A percentile compares a stretch with the other conserved stretches of the same genome.
phyloP scores from a whole-genome alignment of 2,797 vertebrate genomes.

The Pseudocheirus occidentalis region DNA sequence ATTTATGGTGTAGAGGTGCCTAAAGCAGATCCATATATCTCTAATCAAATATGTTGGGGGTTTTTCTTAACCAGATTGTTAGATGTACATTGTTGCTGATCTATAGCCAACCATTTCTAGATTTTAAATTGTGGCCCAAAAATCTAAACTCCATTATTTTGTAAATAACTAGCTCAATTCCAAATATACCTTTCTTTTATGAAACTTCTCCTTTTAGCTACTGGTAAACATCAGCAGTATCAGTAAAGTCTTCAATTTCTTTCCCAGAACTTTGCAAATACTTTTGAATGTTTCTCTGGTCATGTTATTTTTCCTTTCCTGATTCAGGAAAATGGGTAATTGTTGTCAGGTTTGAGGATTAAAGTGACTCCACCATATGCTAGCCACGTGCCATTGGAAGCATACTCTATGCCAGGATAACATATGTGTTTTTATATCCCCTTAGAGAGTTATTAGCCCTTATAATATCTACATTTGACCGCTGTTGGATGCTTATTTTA shows the following conservation, averaged over 20 bases:
- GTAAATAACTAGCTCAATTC: background rate
- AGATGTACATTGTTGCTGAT: background rate
- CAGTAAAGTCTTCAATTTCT: background rate
- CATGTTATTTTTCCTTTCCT: background rate
- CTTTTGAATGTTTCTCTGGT: background rate
- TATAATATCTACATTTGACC: background rate
- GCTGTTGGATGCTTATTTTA: background rate
- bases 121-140: background rate
- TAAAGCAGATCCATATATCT: background rate
- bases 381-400: background rate
- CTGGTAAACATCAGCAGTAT: background rate
- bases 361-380: background rate
- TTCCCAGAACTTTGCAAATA: background rate
- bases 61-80: background rate
- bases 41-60: background rate
- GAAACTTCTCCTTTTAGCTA: background rate
- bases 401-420: background rate
- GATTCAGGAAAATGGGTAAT: background rate
- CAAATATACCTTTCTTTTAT: background rate
- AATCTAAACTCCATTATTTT: background rate
- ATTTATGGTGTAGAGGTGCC: background rate
- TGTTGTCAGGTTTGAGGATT: background rate
- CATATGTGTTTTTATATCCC: background rate
- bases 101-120: background rate
- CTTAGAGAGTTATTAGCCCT: background rate